Evolutionary conservation across 2,888 invertebrate genomes (phyloP), one percentile per base, ranked within the genome.

Genomic region (Nomada fucata): DNA sequence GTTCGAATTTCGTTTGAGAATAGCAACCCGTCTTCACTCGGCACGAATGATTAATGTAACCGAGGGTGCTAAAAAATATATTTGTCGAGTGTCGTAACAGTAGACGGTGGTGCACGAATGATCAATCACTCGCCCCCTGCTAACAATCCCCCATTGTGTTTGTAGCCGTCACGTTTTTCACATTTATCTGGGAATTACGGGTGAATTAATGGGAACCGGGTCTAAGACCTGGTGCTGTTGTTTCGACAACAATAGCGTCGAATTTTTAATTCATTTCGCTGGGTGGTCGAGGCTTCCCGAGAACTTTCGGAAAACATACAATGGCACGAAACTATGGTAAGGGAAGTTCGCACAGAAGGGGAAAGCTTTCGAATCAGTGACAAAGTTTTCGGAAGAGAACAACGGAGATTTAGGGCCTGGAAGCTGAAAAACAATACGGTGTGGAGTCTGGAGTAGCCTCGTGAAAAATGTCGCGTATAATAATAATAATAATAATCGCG

Each of bases 401-500:
- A 7, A 36, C 36, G 36, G 36, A 7, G 7, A 36, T 36, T 36
- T 50, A 13, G 47, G 47, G 13, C 15, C 13, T 47, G 15, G 2
- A 15, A 47, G 53, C n/a, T 64, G n/a, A 69, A 26, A 15, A 65
- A 52, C 26, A 15, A 15, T 47, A 2, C 36, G 26, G 23, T 36
- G 29, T n/a, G 18, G 26, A 42, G 26, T 53, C 11, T 15, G 42
- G 1, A 13, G n/a, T 20, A 36, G 52, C 23, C 18, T 76, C 42
- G 15, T 55, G 20, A 64, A 72, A n/a, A 52, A 11, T 36, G 52
- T 11, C 53, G 36, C 55, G 36, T 36, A 36, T 64, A 64, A 75
- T 23, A 64, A 77, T 64, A 64, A 75, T 23, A 64, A 77, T 78
- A 75, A 73, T 64, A 61, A 65, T 73, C 74, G 61, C 59, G 50